Evolutionary conservation across 2,113 vertebrate genomes (phyloP).

Genomic region (Penelope pileata): DNA sequence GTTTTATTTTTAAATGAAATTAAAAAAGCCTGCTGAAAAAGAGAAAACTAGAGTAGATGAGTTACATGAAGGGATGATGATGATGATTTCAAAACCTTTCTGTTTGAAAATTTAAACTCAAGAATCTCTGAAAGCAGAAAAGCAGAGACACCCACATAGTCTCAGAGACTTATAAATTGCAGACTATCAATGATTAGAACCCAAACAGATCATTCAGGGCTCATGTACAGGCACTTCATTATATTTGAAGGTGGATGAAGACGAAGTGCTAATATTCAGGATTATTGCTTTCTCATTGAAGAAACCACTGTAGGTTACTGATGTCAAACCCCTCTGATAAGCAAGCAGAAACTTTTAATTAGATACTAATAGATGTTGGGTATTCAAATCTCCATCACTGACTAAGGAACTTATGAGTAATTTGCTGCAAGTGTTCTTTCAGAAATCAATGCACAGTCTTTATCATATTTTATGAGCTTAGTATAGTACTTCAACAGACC

Average conservation of each 20-base stretch:
- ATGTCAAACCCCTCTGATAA: not conserved
- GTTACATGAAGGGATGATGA: accelerated
- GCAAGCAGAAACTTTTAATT: not conserved
- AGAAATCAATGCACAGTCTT: not conserved
- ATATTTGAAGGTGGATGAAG: not conserved
- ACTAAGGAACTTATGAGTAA: not conserved
- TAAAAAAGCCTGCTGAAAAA: not conserved
- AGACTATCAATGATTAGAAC: not conserved
- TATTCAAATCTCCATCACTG: not conserved
- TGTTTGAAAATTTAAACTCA: not conserved
- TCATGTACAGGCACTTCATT: not conserved
- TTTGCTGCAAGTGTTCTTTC: not conserved
- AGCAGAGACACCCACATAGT: not conserved
- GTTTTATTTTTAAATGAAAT: not conserved
- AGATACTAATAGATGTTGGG: not conserved
- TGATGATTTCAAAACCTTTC: not conserved
- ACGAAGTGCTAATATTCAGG: not conserved
- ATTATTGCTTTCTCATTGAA: not conserved
- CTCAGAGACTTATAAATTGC: not conserved
- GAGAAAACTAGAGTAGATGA: not conserved
- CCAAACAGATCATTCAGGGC: not conserved
- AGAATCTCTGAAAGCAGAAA: not conserved
- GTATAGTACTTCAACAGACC: not conserved
- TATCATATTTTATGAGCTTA: not conserved
- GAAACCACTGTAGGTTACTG: not conserved